phyloP scores from a whole-genome alignment of 1,140 invertebrate species.

The Cherax quadricarinatus region DNA sequence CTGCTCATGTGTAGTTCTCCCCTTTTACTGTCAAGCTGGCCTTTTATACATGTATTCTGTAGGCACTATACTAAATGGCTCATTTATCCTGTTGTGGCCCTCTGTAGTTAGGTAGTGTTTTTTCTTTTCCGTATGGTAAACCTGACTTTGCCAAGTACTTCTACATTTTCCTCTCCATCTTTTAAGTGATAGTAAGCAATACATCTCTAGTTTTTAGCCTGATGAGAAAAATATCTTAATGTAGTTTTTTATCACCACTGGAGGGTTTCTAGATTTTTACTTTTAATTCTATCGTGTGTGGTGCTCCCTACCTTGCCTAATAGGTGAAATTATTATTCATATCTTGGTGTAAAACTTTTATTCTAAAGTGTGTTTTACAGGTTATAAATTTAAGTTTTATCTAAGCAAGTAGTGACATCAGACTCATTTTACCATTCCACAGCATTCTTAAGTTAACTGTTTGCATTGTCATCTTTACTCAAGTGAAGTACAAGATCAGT shows the following conservation, averaged over 20 bases:
- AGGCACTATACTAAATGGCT: slow-evolving; percentile 64
- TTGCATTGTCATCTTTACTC: slow-evolving; percentile 12
- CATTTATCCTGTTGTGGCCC: slow-evolving; percentile 60
- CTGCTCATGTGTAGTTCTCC: slow-evolving; percentile 67
- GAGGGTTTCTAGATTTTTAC: slow-evolving; percentile 68
- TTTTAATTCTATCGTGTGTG: slow-evolving; percentile 53
- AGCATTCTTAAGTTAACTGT: slow-evolving; percentile 12
- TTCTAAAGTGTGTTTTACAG: slow-evolving; percentile 19
- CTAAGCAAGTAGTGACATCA: not conserved
- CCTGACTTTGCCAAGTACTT: slow-evolving; percentile 61
- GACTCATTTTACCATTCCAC: slow-evolving; percentile 42
- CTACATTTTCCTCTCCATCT: slow-evolving; percentile 64
- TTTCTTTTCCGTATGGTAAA: slow-evolving; percentile 37
- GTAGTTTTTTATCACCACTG: slow-evolving; percentile 59
- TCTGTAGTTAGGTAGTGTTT: slow-evolving; percentile 49
- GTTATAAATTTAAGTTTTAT: slow-evolving; percentile 11
- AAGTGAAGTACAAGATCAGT: slow-evolving; percentile 31
- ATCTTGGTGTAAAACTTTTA: slow-evolving; percentile 40
- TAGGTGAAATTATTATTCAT: slow-evolving; percentile 49
- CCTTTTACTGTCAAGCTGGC: slow-evolving; percentile 66
- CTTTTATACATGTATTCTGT: slow-evolving; percentile 67
- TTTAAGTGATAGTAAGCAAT: slow-evolving; percentile 71
- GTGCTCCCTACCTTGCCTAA: slow-evolving; percentile 65
- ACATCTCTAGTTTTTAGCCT: slow-evolving; percentile 70
- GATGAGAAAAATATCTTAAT: slow-evolving; percentile 46